phyloP scores from a whole-genome alignment of 1,140 invertebrate genomes.

The Neodiprion lecontei region DNA sequence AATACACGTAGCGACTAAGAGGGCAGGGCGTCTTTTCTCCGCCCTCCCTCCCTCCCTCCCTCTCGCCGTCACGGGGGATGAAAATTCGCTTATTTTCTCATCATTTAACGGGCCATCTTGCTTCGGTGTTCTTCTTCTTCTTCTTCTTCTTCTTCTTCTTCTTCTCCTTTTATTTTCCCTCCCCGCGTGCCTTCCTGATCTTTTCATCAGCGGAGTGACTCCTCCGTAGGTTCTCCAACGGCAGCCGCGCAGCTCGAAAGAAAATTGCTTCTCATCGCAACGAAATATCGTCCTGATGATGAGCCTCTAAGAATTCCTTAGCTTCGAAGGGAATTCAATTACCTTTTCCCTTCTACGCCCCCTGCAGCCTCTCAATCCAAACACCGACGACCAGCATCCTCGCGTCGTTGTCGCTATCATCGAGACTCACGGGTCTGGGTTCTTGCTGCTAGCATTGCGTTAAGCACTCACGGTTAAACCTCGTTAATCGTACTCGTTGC shows the following conservation, averaged over 20 bases:
- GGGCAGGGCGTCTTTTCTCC: neutral
- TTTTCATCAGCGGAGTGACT: neutral
- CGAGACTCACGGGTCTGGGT: no score
- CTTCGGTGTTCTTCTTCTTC: constrained; percentile 53
- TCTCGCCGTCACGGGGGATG: neutral
- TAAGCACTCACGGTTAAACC: no score
- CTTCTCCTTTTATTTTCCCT: neutral
- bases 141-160: neutral
- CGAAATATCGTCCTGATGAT: constrained; percentile 57
- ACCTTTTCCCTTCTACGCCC: no score
- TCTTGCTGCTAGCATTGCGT: no score
- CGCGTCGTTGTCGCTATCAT: no score
- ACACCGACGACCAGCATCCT: no score
- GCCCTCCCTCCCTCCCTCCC: constrained; percentile 12
- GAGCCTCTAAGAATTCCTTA: constrained; percentile 31
- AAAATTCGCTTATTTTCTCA: constrained; percentile 61
- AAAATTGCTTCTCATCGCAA: constrained; percentile 61
- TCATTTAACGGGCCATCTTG: constrained; percentile 57
- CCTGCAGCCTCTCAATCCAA: no score
- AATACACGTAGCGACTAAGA: constrained; percentile 25
- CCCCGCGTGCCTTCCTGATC: neutral
- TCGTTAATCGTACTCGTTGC: no score
- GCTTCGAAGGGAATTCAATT: no score
- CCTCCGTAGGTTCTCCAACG: neutral
- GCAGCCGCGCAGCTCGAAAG: constrained; percentile 32